phyloP scores from a whole-genome alignment of 2,888 invertebrate genomes.

The Theretra japonica region DNA sequence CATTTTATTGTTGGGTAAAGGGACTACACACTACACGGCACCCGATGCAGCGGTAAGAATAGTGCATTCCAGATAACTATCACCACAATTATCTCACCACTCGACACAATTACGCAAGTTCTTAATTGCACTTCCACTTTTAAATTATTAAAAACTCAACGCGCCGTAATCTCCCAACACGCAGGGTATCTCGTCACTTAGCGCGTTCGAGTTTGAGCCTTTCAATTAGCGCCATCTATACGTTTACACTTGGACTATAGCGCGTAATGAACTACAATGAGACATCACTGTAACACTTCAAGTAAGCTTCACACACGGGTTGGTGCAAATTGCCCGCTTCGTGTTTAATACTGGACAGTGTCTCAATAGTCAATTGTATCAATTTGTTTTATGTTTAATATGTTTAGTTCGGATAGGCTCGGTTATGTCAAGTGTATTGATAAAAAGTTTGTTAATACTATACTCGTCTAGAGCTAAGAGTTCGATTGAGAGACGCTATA shows the following conservation, averaged over 20 bases:
- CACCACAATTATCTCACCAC: too few relatives aligned
- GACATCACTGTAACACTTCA: neutral
- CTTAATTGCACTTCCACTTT: too few relatives aligned
- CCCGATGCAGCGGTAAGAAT: too few relatives aligned
- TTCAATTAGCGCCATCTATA: conserved; percentile 40
- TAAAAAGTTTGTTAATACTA: too few relatives aligned
- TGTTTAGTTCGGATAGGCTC: too few relatives aligned
- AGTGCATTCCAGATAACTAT: too few relatives aligned
- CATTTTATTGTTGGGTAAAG: too few relatives aligned
- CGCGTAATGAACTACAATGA: conserved; percentile 1
- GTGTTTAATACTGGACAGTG: neutral
- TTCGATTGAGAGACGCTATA: too few relatives aligned
- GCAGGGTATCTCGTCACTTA: conserved; percentile 37
- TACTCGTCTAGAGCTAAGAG: too few relatives aligned
- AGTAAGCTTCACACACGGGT: neutral
- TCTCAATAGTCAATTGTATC: neutral
- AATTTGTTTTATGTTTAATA: neutral
- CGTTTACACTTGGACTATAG: neutral
- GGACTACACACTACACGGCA: too few relatives aligned
- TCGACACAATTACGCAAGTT: too few relatives aligned
- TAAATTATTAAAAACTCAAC: neutral
- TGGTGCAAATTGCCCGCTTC: neutral
- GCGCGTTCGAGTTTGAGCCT: conserved; percentile 43
- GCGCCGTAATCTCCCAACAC: neutral
- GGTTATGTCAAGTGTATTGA: too few relatives aligned